Evolutionary conservation across 1,140 invertebrate genomes (phyloP).

Genomic region (Agrypnia vestita): DNA sequence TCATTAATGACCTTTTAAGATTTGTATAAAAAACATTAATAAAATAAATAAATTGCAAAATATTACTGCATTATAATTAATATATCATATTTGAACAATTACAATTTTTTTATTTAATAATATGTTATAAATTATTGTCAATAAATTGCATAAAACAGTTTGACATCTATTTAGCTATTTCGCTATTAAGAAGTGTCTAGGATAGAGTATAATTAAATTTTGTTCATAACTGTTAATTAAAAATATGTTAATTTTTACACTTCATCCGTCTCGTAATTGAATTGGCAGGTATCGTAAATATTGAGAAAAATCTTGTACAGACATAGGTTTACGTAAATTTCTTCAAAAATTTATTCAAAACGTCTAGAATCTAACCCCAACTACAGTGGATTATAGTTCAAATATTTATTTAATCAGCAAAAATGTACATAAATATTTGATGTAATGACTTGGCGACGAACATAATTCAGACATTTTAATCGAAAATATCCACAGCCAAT

Average conservation of each 20-base stretch:
- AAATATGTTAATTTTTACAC: constrained; percentile 4
- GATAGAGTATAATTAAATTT: background rate
- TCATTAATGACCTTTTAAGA: no score
- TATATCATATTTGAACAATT: no score
- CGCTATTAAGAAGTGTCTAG: background rate
- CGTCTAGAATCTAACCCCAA: background rate
- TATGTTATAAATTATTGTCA: no score
- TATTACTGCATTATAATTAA: no score
- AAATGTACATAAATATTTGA: background rate
- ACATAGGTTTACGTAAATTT: no score
- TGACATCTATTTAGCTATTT: no score
- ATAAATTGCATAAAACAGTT: no score
- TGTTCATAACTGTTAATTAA: background rate
- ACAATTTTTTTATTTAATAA: no score
- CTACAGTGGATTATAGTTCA: background rate
- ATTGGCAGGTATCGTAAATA: background rate
- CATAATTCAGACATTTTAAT: constrained; percentile 17
- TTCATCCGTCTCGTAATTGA: background rate
- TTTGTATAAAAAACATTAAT: no score
- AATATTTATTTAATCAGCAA: background rate
- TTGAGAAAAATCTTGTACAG: no score
- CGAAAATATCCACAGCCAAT: background rate
- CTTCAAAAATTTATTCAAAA: background rate
- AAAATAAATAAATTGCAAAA: no score
- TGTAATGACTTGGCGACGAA: background rate